These are phyloP conservation scores for Trichogramma pretiosum DNA, from an alignment of 1,140 invertebrate species.

Conservation along the genomic window DNA sequence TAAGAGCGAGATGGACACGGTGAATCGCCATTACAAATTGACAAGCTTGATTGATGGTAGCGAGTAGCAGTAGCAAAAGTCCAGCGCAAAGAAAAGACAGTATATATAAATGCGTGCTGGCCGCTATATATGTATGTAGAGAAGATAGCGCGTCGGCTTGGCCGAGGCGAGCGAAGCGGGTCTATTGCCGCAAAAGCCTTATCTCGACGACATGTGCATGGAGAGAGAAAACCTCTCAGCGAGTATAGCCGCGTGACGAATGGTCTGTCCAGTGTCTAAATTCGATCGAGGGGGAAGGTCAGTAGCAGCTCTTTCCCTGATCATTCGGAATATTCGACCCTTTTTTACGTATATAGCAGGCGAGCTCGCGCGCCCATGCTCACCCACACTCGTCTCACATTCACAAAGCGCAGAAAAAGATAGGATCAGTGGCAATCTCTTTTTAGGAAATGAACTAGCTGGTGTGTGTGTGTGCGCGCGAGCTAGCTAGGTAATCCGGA, in stretches of 20 bases:
- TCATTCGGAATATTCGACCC: too few relatives aligned
- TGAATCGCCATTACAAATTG: slow-evolving; percentile 51
- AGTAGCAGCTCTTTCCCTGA: too few relatives aligned
- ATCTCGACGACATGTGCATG: too few relatives aligned
- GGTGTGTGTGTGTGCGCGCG: too few relatives aligned
- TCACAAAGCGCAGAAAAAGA: too few relatives aligned
- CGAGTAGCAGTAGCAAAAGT: slow-evolving; percentile 24
- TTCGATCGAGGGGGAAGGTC: slow-evolving; percentile 38
- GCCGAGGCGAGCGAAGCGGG: slow-evolving; percentile 12
- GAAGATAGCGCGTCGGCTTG: slow-evolving; percentile 25
- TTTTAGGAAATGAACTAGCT: too few relatives aligned
- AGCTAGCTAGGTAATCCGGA: too few relatives aligned
- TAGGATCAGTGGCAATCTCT: slow-evolving; percentile 13
- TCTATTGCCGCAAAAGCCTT: slow-evolving; percentile 26
- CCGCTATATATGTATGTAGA: slow-evolving; percentile 19
- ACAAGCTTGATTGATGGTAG: slow-evolving; percentile 48
- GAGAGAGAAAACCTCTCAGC: slow-evolving; percentile 44
- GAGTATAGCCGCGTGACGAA: slow-evolving; percentile 46
- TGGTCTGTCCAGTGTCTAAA: slow-evolving; percentile 37
- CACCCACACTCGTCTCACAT: too few relatives aligned
- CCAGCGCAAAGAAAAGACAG: slow-evolving; percentile 10
- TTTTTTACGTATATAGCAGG: slow-evolving; percentile 21
- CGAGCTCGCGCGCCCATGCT: too few relatives aligned
- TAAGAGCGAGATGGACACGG: slow-evolving; percentile 42
- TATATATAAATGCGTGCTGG: slow-evolving; percentile 20